These are phyloP conservation scores for Lepidurus packardi DNA, from an alignment of 1,140 invertebrate genomes.

Conservation along the genomic window DNA sequence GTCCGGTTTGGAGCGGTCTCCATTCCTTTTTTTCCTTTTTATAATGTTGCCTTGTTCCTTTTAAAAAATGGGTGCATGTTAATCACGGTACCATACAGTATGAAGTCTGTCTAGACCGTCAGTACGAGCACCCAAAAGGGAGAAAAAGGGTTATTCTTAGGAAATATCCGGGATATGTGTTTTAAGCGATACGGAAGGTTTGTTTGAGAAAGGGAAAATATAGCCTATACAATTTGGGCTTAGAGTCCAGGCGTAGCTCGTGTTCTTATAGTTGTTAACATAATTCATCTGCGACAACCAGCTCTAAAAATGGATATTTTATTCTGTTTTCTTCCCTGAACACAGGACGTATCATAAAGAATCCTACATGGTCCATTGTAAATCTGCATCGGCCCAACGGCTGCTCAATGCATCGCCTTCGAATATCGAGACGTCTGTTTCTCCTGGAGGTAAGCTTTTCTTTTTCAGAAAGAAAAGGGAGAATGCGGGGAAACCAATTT, in stretches of 20 bases:
- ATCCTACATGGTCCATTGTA: slow-evolving; percentile 62
- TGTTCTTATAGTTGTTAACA: neutral
- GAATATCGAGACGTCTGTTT: neutral
- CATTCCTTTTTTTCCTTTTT: neutral
- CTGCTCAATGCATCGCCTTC: slow-evolving; percentile 30
- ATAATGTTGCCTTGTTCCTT: neutral
- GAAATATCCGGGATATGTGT: too few species aligned
- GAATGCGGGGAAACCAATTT: neutral
- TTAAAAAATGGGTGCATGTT: slow-evolving; percentile 16
- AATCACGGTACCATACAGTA: slow-evolving; percentile 5
- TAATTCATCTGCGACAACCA: neutral
- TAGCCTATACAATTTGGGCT: too few species aligned
- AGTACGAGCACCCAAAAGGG: neutral
- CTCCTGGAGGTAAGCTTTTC: slow-evolving; percentile 25
- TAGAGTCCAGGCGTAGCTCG: neutral
- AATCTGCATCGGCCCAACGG: slow-evolving; percentile 39
- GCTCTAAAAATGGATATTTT: neutral
- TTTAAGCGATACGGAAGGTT: too few species aligned
- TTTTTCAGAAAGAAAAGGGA: neutral
- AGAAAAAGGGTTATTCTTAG: too few species aligned
- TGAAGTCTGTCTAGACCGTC: neutral
- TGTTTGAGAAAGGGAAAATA: too few species aligned
- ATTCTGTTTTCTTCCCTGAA: slow-evolving; percentile 38
- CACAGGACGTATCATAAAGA: slow-evolving; percentile 72
- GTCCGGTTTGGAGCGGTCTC: slow-evolving; percentile 1